These are phyloP conservation scores for Corythaeola cristata DNA, from an alignment of 2,113 vertebrate species.

Conservation along the genomic window DNA sequence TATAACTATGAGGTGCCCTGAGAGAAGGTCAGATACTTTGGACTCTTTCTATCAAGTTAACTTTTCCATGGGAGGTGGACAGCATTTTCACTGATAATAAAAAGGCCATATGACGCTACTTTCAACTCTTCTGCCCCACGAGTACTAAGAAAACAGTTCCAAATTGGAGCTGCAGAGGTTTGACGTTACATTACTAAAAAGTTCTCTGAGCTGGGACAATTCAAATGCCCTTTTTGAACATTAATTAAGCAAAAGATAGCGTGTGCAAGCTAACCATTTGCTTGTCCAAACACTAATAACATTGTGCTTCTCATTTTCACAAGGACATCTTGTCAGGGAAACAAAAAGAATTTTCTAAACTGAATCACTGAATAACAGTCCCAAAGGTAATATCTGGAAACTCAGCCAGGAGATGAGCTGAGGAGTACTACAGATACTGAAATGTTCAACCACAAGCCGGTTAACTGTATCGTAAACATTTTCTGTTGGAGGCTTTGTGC, in stretches of 20 bases:
- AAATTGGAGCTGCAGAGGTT: background rate
- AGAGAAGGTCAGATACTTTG: conserved; percentile 55
- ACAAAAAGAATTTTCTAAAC: background rate
- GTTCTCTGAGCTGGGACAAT: background rate
- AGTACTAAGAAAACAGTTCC: background rate
- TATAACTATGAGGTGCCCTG: background rate
- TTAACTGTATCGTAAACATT: background rate
- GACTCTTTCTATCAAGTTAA: conserved; percentile 45
- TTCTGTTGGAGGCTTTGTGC: background rate
- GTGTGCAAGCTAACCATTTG: background rate
- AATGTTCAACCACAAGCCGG: background rate
- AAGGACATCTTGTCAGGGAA: background rate
- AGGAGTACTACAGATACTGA: background rate
- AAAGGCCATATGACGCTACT: background rate
- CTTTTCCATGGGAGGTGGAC: conserved; percentile 2
- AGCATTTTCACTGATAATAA: conserved; percentile 16
- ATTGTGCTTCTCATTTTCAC: conserved; percentile 11
- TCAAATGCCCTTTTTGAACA: background rate
- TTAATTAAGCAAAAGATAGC: background rate
- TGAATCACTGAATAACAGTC: background rate
- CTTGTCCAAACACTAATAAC: background rate
- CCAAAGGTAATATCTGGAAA: background rate
- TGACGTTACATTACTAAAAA: background rate
- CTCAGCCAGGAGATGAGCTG: background rate
- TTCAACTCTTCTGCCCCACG: background rate